A percentile compares a stretch with the other conserved stretches of the same genome.
phyloP scores from a whole-genome alignment of 2,113 vertebrate species.

The Lepus europaeus region DNA sequence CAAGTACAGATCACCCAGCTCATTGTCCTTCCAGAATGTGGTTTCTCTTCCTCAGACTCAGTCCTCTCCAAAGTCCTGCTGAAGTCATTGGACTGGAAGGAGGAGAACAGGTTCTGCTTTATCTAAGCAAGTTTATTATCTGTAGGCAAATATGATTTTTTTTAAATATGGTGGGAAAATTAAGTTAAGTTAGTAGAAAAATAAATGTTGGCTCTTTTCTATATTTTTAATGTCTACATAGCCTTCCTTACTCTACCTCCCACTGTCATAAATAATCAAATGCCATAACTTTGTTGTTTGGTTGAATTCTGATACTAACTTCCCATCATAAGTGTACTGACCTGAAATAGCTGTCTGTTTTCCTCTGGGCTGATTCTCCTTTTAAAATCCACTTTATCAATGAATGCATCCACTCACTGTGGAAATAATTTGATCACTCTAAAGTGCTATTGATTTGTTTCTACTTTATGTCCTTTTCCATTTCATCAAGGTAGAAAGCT shows the following conservation, averaged over 20 bases:
- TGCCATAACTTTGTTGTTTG: background rate
- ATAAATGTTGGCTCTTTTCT: background rate
- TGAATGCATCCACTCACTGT: constrained; percentile 4
- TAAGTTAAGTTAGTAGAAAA: background rate
- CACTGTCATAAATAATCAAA: constrained; percentile 19
- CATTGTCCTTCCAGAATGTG: background rate
- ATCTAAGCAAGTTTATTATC: background rate
- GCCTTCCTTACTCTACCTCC: background rate
- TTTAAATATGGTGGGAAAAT: background rate
- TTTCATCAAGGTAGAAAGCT: constrained; percentile 16
- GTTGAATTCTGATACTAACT: background rate
- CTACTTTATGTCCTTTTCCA: constrained; percentile 45
- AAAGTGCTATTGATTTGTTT: constrained; percentile 59
- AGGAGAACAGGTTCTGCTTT: background rate
- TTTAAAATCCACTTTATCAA: constrained; percentile 1
- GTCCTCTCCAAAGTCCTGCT: background rate
- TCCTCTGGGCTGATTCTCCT: background rate
- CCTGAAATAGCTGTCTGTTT: background rate
- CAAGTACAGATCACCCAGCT: background rate
- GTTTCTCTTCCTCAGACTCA: background rate
- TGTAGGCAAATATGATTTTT: background rate
- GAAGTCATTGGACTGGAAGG: background rate
- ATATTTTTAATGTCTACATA: background rate
- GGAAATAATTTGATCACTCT: constrained; percentile 63
- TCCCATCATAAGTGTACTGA: background rate